These are phyloP conservation scores for Trichomalopsis sarcophagae DNA, from an alignment of 1,140 invertebrate species.

Conservation along the genomic window DNA sequence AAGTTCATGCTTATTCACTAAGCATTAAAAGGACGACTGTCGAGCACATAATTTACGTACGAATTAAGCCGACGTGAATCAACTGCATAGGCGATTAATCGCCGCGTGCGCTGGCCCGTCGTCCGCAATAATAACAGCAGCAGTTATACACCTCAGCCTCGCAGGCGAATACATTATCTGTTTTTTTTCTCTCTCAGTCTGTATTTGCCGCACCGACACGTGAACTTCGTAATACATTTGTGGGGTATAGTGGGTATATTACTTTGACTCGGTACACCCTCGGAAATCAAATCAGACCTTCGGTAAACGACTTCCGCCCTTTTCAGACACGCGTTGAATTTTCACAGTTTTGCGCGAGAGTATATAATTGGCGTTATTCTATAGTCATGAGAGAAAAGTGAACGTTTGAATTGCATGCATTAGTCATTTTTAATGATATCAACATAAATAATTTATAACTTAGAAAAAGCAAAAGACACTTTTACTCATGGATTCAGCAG, in stretches of 20 bases:
- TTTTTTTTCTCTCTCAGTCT: slow-evolving; percentile 45
- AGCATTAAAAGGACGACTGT: slow-evolving; percentile 69
- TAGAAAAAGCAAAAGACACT: too few relatives aligned
- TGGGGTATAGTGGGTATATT: not conserved
- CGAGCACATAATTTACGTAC: slow-evolving; percentile 63
- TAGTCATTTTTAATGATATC: too few relatives aligned
- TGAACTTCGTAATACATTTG: not conserved
- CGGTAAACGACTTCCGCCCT: slow-evolving; percentile 12
- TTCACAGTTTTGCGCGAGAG: not conserved
- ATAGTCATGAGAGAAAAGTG: not conserved
- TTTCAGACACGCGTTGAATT: not conserved
- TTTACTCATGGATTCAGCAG: too few relatives aligned
- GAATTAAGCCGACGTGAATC: slow-evolving; percentile 62
- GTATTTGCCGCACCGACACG: not conserved
- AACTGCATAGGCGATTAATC: slow-evolving; percentile 69
- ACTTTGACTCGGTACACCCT: not conserved
- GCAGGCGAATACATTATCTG: slow-evolving; percentile 63
- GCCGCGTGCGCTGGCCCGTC: slow-evolving; percentile 48
- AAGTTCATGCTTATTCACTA: slow-evolving; percentile 74
- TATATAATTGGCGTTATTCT: not conserved
- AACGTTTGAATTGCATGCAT: too few relatives aligned
- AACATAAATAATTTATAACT: too few relatives aligned
- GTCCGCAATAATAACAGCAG: slow-evolving; percentile 9
- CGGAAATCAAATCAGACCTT: not conserved
- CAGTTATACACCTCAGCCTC: slow-evolving; percentile 25